Evolutionary conservation across 2,797 vertebrate genomes (phyloP).

Genomic region (Zonotrichia albicollis): DNA sequence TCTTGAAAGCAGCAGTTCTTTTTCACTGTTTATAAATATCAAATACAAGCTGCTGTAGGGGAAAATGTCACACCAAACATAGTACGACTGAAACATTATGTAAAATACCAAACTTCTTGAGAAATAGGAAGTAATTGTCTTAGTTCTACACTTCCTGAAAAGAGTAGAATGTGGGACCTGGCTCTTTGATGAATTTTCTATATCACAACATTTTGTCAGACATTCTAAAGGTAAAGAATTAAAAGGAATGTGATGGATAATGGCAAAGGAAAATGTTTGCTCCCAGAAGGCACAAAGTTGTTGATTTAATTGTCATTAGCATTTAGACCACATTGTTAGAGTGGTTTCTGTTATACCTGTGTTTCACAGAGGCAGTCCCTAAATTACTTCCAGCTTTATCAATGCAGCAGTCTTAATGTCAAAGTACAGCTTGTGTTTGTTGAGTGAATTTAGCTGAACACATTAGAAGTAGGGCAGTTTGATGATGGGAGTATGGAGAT

Average conservation of each 20-base stretch:
- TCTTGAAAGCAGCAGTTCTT: neutral
- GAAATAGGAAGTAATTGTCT: neutral
- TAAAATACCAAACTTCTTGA: neutral
- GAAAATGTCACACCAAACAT: neutral
- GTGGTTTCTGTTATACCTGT: neutral
- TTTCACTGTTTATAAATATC: neutral
- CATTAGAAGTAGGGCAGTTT: neutral
- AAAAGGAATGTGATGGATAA: neutral
- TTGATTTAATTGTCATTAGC: neutral
- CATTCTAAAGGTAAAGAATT: neutral
- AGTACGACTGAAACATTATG: neutral
- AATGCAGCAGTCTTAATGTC: neutral
- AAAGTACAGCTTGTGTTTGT: neutral
- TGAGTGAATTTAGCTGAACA: neutral
- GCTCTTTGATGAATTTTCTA: neutral
- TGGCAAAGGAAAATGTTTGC: neutral
- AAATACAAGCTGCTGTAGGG: neutral
- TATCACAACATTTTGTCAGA: neutral
- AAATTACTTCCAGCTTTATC: neutral
- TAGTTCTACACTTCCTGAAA: neutral
- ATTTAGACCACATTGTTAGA: neutral
- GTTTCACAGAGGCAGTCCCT: neutral
- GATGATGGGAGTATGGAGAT: neutral
- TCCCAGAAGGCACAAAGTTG: neutral
- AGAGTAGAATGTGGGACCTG: neutral